phyloP scores from a whole-genome alignment of 2,888 invertebrate genomes.

The Spialia ferax region DNA sequence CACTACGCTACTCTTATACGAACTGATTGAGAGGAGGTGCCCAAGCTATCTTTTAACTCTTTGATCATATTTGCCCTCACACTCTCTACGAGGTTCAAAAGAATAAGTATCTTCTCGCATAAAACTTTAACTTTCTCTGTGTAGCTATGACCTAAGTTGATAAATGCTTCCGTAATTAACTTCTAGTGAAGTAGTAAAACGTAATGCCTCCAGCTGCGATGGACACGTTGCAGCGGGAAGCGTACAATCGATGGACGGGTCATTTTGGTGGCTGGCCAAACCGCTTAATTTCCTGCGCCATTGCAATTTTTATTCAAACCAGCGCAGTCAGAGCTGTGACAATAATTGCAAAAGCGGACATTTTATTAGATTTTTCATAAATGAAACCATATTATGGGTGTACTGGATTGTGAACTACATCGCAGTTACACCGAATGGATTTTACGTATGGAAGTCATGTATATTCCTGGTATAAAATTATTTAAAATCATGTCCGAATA shows the following conservation, averaged over 20 bases:
- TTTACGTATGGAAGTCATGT: no score
- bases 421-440: not conserved
- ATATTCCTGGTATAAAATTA: no score
- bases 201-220: constrained; percentile 12
- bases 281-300: constrained; percentile 37
- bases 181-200: not conserved
- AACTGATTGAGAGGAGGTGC: no score
- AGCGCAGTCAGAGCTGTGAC: not conserved
- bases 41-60: no score
- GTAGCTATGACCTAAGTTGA: not conserved
- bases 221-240: constrained; percentile 28
- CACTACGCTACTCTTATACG: no score
- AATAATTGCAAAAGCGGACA: not conserved
- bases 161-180: not conserved
- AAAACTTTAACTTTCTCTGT: no score
- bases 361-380: not conserved
- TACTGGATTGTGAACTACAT: not conserved
- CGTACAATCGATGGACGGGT: constrained; percentile 36
- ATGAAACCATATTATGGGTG: not conserved
- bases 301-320: constrained; percentile 39
- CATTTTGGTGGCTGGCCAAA: constrained; percentile 38
- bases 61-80: no score
- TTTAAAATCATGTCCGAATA: no score
- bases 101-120: no score
- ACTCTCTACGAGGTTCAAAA: no score